Base-by-base conservation (phyloP, 2,888 invertebrate genomes). In the Dastarcus helophoroides region DNA sequence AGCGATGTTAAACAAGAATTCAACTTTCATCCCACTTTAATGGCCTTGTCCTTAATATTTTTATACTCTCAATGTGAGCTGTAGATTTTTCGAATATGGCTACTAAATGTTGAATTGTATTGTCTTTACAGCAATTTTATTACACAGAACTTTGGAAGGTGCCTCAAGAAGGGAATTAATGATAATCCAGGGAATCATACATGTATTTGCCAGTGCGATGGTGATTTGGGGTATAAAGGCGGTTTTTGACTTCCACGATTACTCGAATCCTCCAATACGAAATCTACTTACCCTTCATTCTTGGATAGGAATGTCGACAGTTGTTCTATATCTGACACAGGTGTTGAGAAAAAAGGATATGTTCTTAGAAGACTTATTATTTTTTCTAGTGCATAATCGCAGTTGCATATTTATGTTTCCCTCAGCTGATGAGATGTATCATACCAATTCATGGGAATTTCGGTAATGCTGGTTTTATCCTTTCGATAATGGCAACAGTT, bases 1-100 rank as follows among this genome's bases (percentile, higher is more conserved):
- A n/a, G n/a, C n/a, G n/a, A n/a, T n/a, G n/a, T n/a, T n/a, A n/a
- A n/a, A n/a, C n/a, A n/a, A n/a, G 69, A 85, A 57, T 90, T 90
- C 53, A 85, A 88, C 60, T 90, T 85, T 76, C 90, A 90, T 64
- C 89, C 90, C 2, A 62, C 89, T 3, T 68, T 86, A 29, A 86
- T 89, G 86, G 69, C 76, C 8, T 66, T 84, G 38, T 84, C 83
- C 14, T 64, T 88, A 56, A 69, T 90, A 23, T 83, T 80, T 59
- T 60, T 88, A 6, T 84, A 83, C 58, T 81, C 79, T 28, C 84
- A 89, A 65, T 77, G 86, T 85, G 63, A 67, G 68, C 63, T 4
- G 3, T n/a, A n/a, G n/a, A n/a, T n/a, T n/a, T n/a, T n/a, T n/a
- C n/a, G n/a, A n/a, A n/a, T n/a, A n/a, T n/a, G n/a, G n/a, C n/a